These are phyloP conservation scores for Scytalopus superciliaris DNA, from an alignment of 2,113 vertebrate species.

Conservation along the genomic window DNA sequence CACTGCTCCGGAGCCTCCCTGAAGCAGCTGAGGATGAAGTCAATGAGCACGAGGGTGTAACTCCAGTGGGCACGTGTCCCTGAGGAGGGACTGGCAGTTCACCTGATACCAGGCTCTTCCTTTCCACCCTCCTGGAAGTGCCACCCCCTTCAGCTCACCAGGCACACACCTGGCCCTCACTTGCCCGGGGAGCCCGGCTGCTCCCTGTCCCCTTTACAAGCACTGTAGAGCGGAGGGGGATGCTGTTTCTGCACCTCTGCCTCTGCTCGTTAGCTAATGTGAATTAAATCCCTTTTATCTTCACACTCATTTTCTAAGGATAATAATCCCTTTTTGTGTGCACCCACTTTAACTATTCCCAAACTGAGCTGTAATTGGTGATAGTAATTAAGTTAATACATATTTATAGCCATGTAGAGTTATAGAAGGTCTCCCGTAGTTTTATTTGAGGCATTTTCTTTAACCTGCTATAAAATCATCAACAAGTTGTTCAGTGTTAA, in stretches of 20 bases:
- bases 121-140: conserved; percentile 71
- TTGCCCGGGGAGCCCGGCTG: conserved; percentile 72
- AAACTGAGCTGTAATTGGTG: conserved; percentile 82
- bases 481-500: conserved; percentile 82
- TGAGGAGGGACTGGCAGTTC: neutral
- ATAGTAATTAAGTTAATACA: conserved; percentile 94
- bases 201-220: conserved; percentile 70
- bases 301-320: conserved; percentile 78
- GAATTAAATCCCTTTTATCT: conserved; percentile 86
- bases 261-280: conserved; percentile 87
- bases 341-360: conserved; percentile 84
- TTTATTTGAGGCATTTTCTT: conserved; percentile 86
- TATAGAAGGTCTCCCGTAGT: conserved; percentile 85
- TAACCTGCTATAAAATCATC: conserved; percentile 88
- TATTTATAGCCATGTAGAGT: conserved; percentile 88
- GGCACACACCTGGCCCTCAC: conserved; percentile 68
- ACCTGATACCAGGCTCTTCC: conserved; percentile 71
- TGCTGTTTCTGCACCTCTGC: conserved; percentile 83
- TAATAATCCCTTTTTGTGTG: conserved; percentile 74
- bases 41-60: neutral
- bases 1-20: neutral
- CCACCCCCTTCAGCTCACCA: conserved; percentile 67
- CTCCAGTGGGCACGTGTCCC: neutral
- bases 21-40: neutral
- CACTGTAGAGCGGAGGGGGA: conserved; percentile 68